Base-by-base conservation (phyloP, 2,888 invertebrate species). In the Pterostichus niger region DNA sequence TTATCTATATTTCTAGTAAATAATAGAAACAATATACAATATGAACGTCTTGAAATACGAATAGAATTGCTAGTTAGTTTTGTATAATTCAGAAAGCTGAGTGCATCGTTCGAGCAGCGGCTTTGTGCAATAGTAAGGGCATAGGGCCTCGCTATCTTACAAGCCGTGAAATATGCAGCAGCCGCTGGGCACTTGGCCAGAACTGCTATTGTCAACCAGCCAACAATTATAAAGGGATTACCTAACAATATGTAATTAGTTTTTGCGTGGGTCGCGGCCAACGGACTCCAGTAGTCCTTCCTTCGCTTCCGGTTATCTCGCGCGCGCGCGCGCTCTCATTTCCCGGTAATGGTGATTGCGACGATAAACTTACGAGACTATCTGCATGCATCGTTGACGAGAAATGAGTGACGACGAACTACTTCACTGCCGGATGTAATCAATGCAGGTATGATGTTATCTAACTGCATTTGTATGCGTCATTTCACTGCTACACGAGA, bases 191-290 rank as follows among this genome's bases (percentile, higher is more conserved):
- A 86, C 85, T 71, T 83, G 85, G 86, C 88, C 88, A 87, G 85
- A 85, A 85, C 73, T 71, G 83, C 87, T 85, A 88, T 88, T 88
- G 88, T 88, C 88, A 87, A 87, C 86, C 87, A 86, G 87, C 87
- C 87, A 87, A 87, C 87, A 87, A 88, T 88, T 88, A 88, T 88
- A 88, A 87, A 87, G 87, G 87, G 88, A 88, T 89, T 88, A 88
- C 87, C 87, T 87, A 73, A 87, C 88, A 87, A 88, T 87, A 86
- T 87, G 88, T 87, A 88, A 88, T 88, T 88, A 88, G 87, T 87
- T 86, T 86, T 86, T 87, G 86, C 81, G 24, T 35, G 73, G 73
- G 73, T 85, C 84, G 73, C 61, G 78, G 56, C 40, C 75, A 75
- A 68, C 49, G 83, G 10, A 52, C 79, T 85, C 85, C 85, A 9